Conservation (phyloP, 2,797 vertebrate species). For the Sebastes variabilis region DNA sequence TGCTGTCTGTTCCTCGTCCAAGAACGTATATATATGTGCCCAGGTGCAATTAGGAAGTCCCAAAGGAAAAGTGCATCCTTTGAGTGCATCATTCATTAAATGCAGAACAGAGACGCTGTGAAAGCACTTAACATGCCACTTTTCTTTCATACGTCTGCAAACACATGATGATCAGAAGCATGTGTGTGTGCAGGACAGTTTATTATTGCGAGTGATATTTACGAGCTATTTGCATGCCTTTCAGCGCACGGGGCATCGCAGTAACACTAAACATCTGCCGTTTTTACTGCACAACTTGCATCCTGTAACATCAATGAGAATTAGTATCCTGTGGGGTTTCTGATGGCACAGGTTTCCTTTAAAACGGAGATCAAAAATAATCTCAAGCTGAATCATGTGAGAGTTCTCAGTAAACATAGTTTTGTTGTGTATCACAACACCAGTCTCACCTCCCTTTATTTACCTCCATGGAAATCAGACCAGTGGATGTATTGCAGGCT, state of each 20-base stretch:
- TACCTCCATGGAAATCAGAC: slow-evolving; percentile 57
- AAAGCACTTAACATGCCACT: slow-evolving; percentile 2
- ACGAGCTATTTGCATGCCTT: slow-evolving; percentile 15
- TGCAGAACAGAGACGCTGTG: not conserved
- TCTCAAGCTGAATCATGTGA: not conserved
- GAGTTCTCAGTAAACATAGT: not conserved
- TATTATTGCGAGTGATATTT: slow-evolving; percentile 4
- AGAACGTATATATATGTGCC: not conserved
- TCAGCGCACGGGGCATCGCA: not conserved
- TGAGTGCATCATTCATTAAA: slow-evolving; percentile 14
- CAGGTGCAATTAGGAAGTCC: slow-evolving; percentile 60
- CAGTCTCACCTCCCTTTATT: slow-evolving; percentile 33
- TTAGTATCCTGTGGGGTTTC: not conserved
- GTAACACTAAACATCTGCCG: not conserved
- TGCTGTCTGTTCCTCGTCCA: slow-evolving; percentile 53
- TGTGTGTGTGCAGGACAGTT: slow-evolving; percentile 15
- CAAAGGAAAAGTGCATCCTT: slow-evolving; percentile 50
- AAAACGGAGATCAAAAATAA: not conserved
- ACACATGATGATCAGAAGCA: slow-evolving; percentile 32
- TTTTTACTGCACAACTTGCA: not conserved
- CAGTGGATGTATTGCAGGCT: slow-evolving; percentile 55
- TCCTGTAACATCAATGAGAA: slow-evolving; percentile 27
- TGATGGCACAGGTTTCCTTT: not conserved
- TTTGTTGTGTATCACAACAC: slow-evolving; percentile 25
- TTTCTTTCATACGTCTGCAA: not conserved